Conservation (phyloP, 2,888 invertebrate species). For the Eupithecia subumbrata region DNA sequence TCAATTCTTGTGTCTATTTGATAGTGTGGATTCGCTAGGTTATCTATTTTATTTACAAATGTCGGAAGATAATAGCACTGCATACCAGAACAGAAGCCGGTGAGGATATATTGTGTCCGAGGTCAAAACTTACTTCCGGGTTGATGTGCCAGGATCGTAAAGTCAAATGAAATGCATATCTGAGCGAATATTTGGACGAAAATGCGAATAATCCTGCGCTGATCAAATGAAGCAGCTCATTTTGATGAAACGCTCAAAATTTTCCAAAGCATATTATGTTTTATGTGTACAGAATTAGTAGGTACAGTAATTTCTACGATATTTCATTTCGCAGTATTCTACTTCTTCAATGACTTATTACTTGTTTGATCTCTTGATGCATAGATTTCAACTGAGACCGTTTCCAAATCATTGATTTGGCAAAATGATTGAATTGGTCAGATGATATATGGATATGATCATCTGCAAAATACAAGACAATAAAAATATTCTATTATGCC, state of each 20-base stretch:
- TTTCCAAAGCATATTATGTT: background rate
- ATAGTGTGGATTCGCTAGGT: background rate
- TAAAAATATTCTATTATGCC: too few relatives aligned
- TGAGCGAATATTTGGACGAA: constrained; percentile 1
- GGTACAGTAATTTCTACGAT: background rate
- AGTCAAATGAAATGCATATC: background rate
- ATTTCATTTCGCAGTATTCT: background rate
- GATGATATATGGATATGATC: background rate
- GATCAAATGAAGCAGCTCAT: background rate
- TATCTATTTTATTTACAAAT: background rate
- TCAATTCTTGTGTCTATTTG: background rate
- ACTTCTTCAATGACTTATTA: constrained; percentile 1
- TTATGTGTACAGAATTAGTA: background rate
- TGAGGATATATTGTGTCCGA: background rate
- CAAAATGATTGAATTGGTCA: too few relatives aligned
- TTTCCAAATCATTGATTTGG: constrained; percentile 22
- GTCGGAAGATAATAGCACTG: background rate
- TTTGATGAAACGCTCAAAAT: background rate
- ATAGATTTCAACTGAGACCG: constrained; percentile 12
- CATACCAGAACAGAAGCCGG: background rate
- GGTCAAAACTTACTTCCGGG: background rate
- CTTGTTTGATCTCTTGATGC: constrained; percentile 15
- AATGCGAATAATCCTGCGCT: background rate
- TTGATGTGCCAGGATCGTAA: background rate
- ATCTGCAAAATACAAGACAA: too few relatives aligned